Base-by-base conservation (phyloP, 2,888 invertebrate species). In the Thelaira solivaga region DNA sequence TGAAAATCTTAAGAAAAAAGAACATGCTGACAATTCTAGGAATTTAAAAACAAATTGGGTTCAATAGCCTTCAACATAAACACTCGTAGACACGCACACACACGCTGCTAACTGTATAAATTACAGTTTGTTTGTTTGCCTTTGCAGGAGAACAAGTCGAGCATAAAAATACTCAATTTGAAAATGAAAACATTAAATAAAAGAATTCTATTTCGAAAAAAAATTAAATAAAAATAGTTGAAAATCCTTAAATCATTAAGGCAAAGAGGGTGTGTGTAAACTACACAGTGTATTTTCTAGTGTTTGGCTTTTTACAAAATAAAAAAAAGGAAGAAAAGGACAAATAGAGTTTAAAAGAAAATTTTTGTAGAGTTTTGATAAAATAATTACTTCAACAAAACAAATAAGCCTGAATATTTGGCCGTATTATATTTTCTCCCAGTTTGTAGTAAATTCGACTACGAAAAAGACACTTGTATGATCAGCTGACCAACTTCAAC, bases 91-190 rank as follows among this genome's bases (percentile, higher is more conserved):
- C n/a, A n/a, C n/a, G n/a, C n/a, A n/a, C n/a, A n/a, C n/a, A n/a
- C n/a, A n/a, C n/a, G n/a, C n/a, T n/a, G n/a, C n/a, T n/a, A n/a
- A 57, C n/a, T 18, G 36, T 55, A 47, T 55, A 39, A 39, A 68
- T 68, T 59, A 47, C 57, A 43, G 10, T 10, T 43, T 49, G 49
- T 64, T 64, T 18, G n/a, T 26, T 20, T 18, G 4, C n/a, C 45
- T 64, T 41, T 65, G n/a, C 5, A 10, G 10, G 18, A 39, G 64
- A 53, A 45, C 22, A 43, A 71, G 51, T 65, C 78, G 51, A 71
- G 61, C 78, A 74, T 65, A 22, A 78, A 78, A 78, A 78, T 55
- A 47, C 47, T 41, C 36, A 65, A 71, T 69, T 78, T 77, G 51
- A 36, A 34, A 51, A 73, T 18, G 64, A 77, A 73, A 77, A 59